Evolutionary conservation across 1,140 invertebrate genomes (phyloP).

Genomic region (Bombus ignitus): DNA sequence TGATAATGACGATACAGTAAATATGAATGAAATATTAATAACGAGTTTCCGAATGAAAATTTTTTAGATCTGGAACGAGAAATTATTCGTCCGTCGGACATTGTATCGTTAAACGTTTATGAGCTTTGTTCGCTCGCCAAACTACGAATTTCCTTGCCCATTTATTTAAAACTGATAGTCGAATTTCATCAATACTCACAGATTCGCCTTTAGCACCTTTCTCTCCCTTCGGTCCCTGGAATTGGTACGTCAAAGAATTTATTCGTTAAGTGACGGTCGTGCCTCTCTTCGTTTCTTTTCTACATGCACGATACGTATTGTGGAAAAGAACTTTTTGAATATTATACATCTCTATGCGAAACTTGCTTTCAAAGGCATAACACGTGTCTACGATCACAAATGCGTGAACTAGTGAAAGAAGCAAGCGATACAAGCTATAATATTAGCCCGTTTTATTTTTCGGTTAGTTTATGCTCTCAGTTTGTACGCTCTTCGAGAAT

Average conservation of each 20-base stretch:
- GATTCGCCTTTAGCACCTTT: conserved; percentile 93
- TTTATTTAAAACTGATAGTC: conserved; percentile 62
- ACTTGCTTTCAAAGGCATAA: not conserved
- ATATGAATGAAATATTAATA: not conserved
- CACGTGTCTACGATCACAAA: conserved; percentile 19
- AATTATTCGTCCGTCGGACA: conserved; percentile 7
- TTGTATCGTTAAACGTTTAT: not conserved
- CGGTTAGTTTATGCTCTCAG: conserved; percentile 21
- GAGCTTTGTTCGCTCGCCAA: conserved; percentile 4
- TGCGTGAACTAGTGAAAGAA: not conserved
- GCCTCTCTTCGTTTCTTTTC: conserved; percentile 30
- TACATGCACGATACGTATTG: conserved; percentile 50
- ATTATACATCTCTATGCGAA: not conserved
- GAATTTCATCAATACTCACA: conserved; percentile 86
- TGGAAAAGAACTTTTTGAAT: not conserved
- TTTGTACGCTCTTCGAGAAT: conserved; percentile 24
- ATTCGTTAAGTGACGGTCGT: conserved; percentile 58
- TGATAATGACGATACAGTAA: not conserved
- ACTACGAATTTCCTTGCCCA: conserved; percentile 20
- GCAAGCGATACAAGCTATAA: not conserved
- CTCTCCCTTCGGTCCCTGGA: conserved; percentile 92
- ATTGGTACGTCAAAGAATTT: conserved; percentile 75
- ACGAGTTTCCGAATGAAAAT: not conserved
- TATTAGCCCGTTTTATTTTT: not conserved
- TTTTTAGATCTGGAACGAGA: not conserved